Percentiles rank a stretch among this genome's conserved stretches.
These are phyloP conservation scores for Tor tambroides DNA, from an alignment of 2,113 vertebrate genomes.

Conservation along the genomic window DNA sequence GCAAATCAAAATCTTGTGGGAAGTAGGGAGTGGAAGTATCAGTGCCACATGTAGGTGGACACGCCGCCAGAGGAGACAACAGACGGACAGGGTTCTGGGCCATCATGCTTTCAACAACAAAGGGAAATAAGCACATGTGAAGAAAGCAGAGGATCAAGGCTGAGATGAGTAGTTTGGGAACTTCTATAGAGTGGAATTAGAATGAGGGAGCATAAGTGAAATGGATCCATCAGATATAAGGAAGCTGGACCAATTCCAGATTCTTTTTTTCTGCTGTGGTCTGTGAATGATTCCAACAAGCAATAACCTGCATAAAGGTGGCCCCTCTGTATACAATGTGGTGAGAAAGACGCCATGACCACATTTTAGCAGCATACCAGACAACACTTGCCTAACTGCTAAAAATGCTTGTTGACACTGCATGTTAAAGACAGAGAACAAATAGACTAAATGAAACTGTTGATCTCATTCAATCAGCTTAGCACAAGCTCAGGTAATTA, in stretches of 20 bases:
- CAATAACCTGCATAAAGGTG: not conserved
- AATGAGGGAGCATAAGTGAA: not conserved
- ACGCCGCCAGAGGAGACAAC: not conserved
- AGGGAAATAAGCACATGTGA: not conserved
- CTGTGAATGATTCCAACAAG: conserved; percentile 7
- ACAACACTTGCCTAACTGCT: not conserved
- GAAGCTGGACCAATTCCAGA: not conserved
- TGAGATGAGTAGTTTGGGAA: not conserved
- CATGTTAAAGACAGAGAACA: not conserved
- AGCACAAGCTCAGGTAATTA: not conserved
- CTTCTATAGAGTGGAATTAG: not conserved
- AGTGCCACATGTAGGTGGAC: not conserved
- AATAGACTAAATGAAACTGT: not conserved
- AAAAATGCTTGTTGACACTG: not conserved
- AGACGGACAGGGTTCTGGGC: not conserved
- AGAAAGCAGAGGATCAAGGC: not conserved
- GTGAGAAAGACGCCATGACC: not conserved
- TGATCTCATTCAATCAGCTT: not conserved
- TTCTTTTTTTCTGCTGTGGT: not conserved
- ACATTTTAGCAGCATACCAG: not conserved
- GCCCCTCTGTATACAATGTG: not conserved
- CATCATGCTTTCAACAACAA: not conserved
- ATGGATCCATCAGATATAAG: not conserved
- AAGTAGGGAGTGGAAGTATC: not conserved
- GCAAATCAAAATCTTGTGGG: not conserved